Base-by-base conservation (phyloP, 1,140 invertebrate genomes). In the Cecropterus lyciades region DNA sequence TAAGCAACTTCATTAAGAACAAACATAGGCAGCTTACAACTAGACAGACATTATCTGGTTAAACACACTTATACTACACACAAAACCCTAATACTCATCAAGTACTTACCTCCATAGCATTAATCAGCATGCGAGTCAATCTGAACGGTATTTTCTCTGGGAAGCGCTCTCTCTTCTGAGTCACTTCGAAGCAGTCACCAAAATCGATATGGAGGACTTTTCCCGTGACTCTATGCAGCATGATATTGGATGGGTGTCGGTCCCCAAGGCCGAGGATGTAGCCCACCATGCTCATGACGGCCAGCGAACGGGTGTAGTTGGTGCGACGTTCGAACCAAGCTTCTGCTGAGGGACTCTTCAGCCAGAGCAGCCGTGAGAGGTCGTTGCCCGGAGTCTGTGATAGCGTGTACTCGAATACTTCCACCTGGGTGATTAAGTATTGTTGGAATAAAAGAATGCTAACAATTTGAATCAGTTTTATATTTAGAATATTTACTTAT, bases 201-300 rank as follows among this genome's bases (percentile, higher is more conserved):
- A 99, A 99, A 92, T 99, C 99, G 70, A 99, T 99, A 77, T 99
- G 99, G n/a, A 99, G 92, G 73, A 99, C 99, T 93, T 99, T 99
- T 0, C 99, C 99, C 79, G 97, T 99, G 53, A 99, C 94, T 51
- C 99, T 94, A 84, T 99, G 98, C 75, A 99, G 91, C 99, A 99
- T 99, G 20, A 99, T 93, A 93, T 99, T 99, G 0, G 99, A 99
- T 0, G 99, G 99, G 94, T 99, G 99, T 48, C 99, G 89, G 92
- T 97, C 96, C 0, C 96, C 96, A 7, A 97, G 91, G 0, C 96
- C 96, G 0, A 97, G 91, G 69, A 97, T 96, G 71, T 99, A 98
- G 0, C 89, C 87, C 40, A 99, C 99, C 98, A 99, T 99, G 1
- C 98, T 99, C 99, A 99, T 99, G 3, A 99, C 98, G 33, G 99